Evolutionary conservation across 2,888 invertebrate species (phyloP).

Genomic region (Acanthacorydalis orientalis): DNA sequence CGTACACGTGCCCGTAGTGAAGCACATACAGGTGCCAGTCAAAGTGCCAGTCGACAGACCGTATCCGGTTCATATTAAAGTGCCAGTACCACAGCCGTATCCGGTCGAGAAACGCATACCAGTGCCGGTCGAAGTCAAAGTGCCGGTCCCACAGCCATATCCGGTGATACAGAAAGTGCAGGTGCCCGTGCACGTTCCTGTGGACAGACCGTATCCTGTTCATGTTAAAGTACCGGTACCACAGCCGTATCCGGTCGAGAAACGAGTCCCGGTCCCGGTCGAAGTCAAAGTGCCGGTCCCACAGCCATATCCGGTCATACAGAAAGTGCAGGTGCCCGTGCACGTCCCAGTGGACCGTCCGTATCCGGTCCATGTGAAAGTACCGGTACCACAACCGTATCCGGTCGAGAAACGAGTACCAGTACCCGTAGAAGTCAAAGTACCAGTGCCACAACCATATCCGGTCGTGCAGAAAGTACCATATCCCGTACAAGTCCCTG

Average conservation of each 20-base stretch:
- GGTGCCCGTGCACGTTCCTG: conserved; percentile 39
- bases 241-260: conserved; percentile 52
- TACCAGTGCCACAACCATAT: conserved; percentile 35
- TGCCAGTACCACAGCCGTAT: conserved; percentile 48
- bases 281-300: conserved; percentile 62
- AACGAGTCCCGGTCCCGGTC: conserved; percentile 32
- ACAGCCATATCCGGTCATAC: conserved; percentile 45
- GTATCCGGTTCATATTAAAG: conserved; percentile 50
- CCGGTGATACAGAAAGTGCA: conserved; percentile 44
- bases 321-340: conserved; percentile 30
- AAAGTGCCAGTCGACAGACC: conserved; percentile 58
- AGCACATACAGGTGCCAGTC: conserved; percentile 51
- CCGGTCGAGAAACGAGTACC: conserved; percentile 56
- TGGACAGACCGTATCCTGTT: conserved; percentile 45
- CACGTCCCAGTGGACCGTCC: conserved; percentile 37
- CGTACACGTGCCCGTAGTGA: conserved; percentile 66
- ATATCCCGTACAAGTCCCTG: conserved; percentile 66
- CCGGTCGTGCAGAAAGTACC: conserved; percentile 46
- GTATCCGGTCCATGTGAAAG: conserved; percentile 45
- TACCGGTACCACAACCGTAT: conserved; percentile 59
- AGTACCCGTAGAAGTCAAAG: conserved; percentile 47
- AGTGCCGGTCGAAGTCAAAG: conserved; percentile 45
- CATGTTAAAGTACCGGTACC: conserved; percentile 50
- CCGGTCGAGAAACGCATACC: conserved; percentile 49
- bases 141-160: conserved; percentile 42